phyloP scores from a whole-genome alignment of 2,113 vertebrate species.

The Glaucidium brasilianum region DNA sequence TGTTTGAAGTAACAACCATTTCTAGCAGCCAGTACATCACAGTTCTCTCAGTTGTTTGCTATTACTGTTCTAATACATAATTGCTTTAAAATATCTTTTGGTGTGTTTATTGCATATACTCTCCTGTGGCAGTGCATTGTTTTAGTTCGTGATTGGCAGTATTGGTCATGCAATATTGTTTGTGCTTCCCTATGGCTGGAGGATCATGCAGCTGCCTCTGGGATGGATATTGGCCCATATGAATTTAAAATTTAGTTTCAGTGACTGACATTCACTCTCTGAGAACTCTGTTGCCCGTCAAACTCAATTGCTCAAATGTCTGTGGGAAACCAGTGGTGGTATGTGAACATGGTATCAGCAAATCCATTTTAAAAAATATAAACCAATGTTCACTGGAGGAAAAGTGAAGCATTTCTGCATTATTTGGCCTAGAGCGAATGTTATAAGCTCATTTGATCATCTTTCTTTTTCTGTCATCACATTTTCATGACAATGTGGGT shows the following conservation, averaged over 20 bases:
- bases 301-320: constrained; percentile 29
- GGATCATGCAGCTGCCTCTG: background rate
- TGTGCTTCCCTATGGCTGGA: background rate
- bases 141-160: background rate
- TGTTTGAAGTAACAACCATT: background rate
- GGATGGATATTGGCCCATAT: background rate
- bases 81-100: background rate
- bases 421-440: background rate
- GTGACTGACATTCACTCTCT: constrained; percentile 7
- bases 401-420: constrained; percentile 13
- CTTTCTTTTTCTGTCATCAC: background rate
- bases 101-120: background rate
- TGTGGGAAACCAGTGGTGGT: constrained; percentile 37
- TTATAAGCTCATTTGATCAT: background rate
- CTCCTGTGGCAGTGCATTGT: background rate
- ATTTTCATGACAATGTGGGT: background rate
- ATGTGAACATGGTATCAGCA: constrained; percentile 2
- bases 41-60: background rate
- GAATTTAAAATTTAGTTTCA: constrained; percentile 9
- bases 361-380: background rate
- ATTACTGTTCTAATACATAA: background rate
- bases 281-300: constrained; percentile 30
- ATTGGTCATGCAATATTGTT: background rate
- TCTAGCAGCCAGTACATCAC: background rate
- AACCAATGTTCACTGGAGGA: background rate